These are phyloP conservation scores for Florisuga fusca DNA, from an alignment of 2,797 vertebrate species.

Conservation along the genomic window DNA sequence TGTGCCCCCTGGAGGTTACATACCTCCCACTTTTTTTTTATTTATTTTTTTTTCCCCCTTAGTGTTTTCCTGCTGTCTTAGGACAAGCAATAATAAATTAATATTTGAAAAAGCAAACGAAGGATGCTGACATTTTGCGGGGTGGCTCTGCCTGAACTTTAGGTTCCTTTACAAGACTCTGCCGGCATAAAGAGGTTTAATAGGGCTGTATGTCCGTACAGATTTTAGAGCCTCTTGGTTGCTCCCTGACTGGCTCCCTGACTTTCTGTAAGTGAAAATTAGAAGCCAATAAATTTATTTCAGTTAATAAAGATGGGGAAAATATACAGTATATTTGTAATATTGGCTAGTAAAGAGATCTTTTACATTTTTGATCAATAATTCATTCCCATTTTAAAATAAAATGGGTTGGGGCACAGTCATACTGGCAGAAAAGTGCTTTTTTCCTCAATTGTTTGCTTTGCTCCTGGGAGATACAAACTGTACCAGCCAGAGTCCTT, in stretches of 20 bases:
- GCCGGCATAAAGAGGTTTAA: background rate
- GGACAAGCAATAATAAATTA: background rate
- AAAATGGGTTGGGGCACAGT: background rate
- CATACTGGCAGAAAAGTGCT: background rate
- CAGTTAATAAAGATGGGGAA: background rate
- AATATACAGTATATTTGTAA: background rate
- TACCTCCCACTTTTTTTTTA: background rate
- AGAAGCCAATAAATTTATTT: background rate
- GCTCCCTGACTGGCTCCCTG: background rate
- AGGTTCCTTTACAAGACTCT: background rate
- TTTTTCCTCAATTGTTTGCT: background rate
- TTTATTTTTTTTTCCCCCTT: background rate
- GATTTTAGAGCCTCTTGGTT: background rate
- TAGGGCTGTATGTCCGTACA: background rate
- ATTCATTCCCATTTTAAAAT: background rate
- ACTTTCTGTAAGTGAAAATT: background rate
- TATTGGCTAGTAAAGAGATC: background rate
- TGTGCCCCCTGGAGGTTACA: constrained; percentile 63
- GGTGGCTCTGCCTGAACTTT: background rate
- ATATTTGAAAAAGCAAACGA: background rate
- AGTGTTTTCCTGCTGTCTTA: background rate
- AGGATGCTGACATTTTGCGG: background rate
- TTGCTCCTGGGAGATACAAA: background rate
- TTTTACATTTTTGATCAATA: background rate
- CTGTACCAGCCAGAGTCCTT: constrained; percentile 4